Conservation (phyloP, 2,113 vertebrate species). For the Sorex araneus region DNA sequence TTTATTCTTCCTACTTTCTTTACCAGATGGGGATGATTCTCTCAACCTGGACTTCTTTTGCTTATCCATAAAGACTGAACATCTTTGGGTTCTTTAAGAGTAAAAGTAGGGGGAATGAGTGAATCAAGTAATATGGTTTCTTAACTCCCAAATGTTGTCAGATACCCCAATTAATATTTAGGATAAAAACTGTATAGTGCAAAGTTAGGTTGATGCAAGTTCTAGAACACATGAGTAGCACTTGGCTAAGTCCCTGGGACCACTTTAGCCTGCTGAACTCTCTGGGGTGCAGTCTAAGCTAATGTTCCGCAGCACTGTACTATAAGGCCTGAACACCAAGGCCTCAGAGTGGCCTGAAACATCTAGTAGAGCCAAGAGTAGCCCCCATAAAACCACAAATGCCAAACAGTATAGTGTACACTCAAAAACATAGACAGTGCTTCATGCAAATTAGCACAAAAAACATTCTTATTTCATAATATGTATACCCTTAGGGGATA, state of each 20-base stretch:
- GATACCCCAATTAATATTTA: conserved; percentile 38
- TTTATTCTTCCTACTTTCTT: not conserved
- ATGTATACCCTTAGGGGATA: conserved; percentile 50
- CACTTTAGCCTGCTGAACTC: no score
- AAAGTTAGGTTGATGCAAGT: no score
- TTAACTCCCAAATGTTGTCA: conserved; percentile 8
- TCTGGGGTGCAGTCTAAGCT: no score
- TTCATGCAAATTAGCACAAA: conserved; percentile 64
- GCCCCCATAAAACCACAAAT: no score
- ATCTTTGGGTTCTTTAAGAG: not conserved
- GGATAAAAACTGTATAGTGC: conserved; percentile 31
- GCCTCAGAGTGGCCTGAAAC: no score
- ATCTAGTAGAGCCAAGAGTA: no score
- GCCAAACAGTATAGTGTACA: not conserved
- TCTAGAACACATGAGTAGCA: no score
- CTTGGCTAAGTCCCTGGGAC: no score
- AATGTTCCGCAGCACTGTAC: no score
- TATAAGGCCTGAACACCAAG: no score
- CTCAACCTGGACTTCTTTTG: not conserved
- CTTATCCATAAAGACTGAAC: not conserved
- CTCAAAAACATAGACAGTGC: conserved; percentile 62
- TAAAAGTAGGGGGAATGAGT: not conserved
- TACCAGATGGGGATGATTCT: not conserved
- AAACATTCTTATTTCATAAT: conserved; percentile 44
- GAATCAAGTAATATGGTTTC: not conserved